Percentiles rank a stretch among this genome's conserved stretches.
Evolutionary conservation across 1,140 invertebrate species (phyloP).

Genomic region (Globodera ellingtonae): DNA sequence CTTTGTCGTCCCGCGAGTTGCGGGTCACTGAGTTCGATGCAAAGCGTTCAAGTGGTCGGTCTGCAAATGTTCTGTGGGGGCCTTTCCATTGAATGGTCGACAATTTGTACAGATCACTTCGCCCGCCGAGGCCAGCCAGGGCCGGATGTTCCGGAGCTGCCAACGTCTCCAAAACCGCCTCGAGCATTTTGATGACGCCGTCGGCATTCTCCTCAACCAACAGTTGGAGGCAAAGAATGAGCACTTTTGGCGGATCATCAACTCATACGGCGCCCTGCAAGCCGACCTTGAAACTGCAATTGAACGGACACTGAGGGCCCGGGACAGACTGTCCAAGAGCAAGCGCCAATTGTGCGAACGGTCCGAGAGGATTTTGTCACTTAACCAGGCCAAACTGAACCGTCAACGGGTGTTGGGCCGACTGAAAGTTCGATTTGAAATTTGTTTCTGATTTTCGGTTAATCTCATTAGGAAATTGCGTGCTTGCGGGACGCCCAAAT

Average conservation of each 20-base stretch:
- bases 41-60: slow-evolving; percentile 42
- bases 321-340: slow-evolving; percentile 55
- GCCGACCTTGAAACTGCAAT: slow-evolving; percentile 48
- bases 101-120: background rate
- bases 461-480: slow-evolving; percentile 54
- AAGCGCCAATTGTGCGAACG: slow-evolving; percentile 42
- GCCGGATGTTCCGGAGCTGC: slow-evolving; percentile 57
- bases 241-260: slow-evolving; percentile 61
- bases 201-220: slow-evolving; percentile 56
- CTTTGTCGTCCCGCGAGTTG: slow-evolving; percentile 30
- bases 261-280: slow-evolving; percentile 60
- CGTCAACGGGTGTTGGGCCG: slow-evolving; percentile 55
- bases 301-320: slow-evolving; percentile 14
- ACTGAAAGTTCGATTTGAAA: slow-evolving; percentile 38
- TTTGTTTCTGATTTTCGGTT: slow-evolving; percentile 5
- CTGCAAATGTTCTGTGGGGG: background rate
- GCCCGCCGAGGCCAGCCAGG: slow-evolving; percentile 41
- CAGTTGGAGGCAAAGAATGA: slow-evolving; percentile 61
- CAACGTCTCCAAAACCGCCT: slow-evolving; percentile 50
- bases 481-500: slow-evolving; percentile 92
- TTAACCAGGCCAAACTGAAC: slow-evolving; percentile 68
- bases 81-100: background rate
- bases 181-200: slow-evolving; percentile 58
- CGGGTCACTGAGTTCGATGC: slow-evolving; percentile 39
- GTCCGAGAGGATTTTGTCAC: slow-evolving; percentile 60